Conservation (phyloP, 2,888 invertebrate species). For the Bhutanitis thaidina region DNA sequence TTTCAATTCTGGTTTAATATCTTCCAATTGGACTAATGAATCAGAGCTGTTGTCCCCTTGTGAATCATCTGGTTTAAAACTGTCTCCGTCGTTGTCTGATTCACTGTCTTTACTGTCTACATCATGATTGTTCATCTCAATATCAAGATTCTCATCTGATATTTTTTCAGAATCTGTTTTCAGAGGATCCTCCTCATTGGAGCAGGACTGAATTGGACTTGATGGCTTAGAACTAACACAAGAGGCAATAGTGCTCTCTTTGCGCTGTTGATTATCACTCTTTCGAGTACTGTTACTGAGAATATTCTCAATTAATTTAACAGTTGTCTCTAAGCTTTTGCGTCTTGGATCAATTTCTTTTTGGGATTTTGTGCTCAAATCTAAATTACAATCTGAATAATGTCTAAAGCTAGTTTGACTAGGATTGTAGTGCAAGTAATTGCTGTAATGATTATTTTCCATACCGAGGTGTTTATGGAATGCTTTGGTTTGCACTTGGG, state of each 20-base stretch:
- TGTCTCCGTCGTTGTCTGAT: slow-evolving; percentile 7
- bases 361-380: slow-evolving; percentile 23
- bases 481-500: slow-evolving; percentile 45
- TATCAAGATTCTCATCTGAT: neutral
- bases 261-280: slow-evolving; percentile 1
- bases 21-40: slow-evolving; percentile 2
- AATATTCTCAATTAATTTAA: slow-evolving; percentile 59
- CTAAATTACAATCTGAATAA: slow-evolving; percentile 30
- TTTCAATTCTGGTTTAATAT: neutral
- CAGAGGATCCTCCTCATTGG: slow-evolving; percentile 5
- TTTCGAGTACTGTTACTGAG: slow-evolving; percentile 39
- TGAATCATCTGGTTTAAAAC: neutral
- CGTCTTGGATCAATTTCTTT: slow-evolving; percentile 38
- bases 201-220: slow-evolving; percentile 1
- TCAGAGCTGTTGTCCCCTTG: slow-evolving; percentile 13
- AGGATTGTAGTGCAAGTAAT: slow-evolving; percentile 11
- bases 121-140: slow-evolving; percentile 9
- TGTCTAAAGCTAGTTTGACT: slow-evolving; percentile 23
- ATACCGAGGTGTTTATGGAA: slow-evolving; percentile 37
- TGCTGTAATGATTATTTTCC: slow-evolving; percentile 21
- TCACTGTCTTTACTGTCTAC: slow-evolving; percentile 12
- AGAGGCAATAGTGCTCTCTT: neutral
- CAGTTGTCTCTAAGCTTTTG: slow-evolving; percentile 59
- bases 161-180: neutral
- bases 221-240: slow-evolving; percentile 1